Base-by-base conservation (phyloP, 2,797 vertebrate genomes). In the Myiotriccus ornatus region DNA sequence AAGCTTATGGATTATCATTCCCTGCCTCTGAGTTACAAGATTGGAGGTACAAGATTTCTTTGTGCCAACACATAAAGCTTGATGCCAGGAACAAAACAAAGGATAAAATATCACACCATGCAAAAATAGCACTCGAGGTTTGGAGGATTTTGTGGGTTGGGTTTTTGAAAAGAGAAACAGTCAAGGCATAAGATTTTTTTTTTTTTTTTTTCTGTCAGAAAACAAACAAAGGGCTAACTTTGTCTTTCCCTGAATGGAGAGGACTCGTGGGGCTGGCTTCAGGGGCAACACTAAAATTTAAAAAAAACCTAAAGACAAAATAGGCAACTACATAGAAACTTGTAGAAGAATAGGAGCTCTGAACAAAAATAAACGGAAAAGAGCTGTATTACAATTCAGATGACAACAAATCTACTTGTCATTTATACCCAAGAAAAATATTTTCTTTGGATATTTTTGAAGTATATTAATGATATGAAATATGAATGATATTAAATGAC, bases 1-100 rank as follows among this genome's bases (percentile, higher is more conserved):
- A 85, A 85, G 6, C 41, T 77, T 46, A 30, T 46, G 8, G 23
- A n/a, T 84, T 76, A 24, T 87, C 49, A 68, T 87, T 87, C 60
- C 4, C 73, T 92, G 30, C 30, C 53, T 56, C 68, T 69, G 56
- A 93, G 68, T 87, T 94, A 65, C n/a, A 79, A 76, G 59, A 32
- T 65, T 75, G 47, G 70, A 93, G 59, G 37, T 92, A 70, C 32
- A 90, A 35, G 20, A 35, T 94, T 93, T 83, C 18, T 68, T 70
- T 85, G 14, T 83, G 78, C 75, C 84, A 92, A 39, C 43, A 87
- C 94, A 74, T 80, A 89, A 93, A 87, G 25, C 46, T 62, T 43
- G 49, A 57, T 93, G 41, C 60, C 60, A 77, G 63, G 52, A 92
- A 53, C 35, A 90, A 84, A 90, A 92, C 60, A 83, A 68, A 80